Percentiles rank a stretch among this genome's conserved stretches.
Conservation (phyloP, 2,113 vertebrate species). For the Stegostoma tigrinum region DNA sequence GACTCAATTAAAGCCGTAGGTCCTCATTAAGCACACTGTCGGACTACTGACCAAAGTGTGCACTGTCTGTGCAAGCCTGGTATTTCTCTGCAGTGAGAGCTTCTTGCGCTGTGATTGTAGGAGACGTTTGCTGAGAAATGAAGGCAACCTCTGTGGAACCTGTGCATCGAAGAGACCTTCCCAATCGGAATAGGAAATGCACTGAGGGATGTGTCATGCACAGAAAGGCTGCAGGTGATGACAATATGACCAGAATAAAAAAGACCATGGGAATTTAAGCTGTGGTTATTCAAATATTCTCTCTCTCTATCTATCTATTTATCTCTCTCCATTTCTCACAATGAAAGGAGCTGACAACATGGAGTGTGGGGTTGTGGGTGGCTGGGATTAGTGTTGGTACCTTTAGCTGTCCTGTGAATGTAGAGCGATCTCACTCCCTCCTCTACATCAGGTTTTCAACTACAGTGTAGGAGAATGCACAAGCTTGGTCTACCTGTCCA, state of each 20-base stretch:
- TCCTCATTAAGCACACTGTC: too few relatives aligned
- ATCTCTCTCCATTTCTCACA: not conserved
- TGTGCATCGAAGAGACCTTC: not conserved
- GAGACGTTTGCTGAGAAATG: not conserved
- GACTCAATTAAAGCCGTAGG: not conserved
- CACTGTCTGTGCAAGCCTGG: not conserved
- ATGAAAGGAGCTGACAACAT: not conserved
- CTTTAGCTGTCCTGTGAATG: too few relatives aligned
- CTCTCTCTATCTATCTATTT: too few relatives aligned
- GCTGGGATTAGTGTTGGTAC: too few relatives aligned
- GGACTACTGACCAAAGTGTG: not conserved
- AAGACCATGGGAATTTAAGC: not conserved
- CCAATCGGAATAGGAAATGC: not conserved
- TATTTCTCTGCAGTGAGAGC: not conserved
- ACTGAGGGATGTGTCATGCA: not conserved
- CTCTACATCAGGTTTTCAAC: not conserved
- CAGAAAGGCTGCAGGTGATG: not conserved
- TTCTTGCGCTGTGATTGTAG: not conserved
- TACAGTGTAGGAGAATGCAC: not conserved
- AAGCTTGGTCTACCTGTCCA: not conserved
- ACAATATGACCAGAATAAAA: not conserved
- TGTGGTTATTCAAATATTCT: not conserved
- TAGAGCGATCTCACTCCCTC: not conserved
- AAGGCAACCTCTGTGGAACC: not conserved
- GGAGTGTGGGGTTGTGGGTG: too few relatives aligned